Evolutionary conservation across 1,140 invertebrate genomes (phyloP).

Genomic region (Drosophila biarmipes): DNA sequence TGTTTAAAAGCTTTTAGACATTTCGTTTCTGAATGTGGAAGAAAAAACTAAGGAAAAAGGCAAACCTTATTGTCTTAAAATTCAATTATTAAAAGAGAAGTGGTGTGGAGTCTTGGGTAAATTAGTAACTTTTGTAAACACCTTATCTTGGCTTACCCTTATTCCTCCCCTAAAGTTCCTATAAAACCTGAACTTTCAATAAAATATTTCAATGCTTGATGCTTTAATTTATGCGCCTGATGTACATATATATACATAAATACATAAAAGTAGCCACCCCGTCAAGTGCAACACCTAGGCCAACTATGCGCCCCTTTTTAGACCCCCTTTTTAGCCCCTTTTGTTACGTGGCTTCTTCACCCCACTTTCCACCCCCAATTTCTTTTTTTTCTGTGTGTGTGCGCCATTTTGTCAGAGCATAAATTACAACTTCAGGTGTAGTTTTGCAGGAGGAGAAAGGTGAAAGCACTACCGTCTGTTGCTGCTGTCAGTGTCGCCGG

Average conservation of each 20-base stretch:
- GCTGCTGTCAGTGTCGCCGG: conserved; percentile 37
- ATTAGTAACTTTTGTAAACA: conserved; percentile 4
- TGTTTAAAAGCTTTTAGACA: neutral
- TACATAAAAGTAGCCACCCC: conserved; percentile 35
- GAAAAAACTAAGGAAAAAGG: too few relatives aligned
- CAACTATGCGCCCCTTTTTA: conserved; percentile 32
- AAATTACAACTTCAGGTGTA: conserved; percentile 80
- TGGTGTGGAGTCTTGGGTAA: neutral
- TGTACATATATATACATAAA: conserved; percentile 43
- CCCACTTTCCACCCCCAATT: conserved; percentile 20
- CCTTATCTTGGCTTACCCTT: conserved; percentile 9
- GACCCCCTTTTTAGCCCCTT: conserved; percentile 28
- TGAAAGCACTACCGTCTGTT: conserved; percentile 59
- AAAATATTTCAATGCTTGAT: conserved; percentile 50
- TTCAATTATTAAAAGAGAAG: too few relatives aligned
- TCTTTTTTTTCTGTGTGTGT: conserved; percentile 46
- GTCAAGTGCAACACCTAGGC: conserved; percentile 64
- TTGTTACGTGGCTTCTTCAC: conserved; percentile 57
- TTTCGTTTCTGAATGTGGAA: neutral
- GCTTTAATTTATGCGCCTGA: conserved; percentile 57
- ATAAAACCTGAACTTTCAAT: conserved; percentile 23
- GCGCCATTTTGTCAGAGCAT: conserved; percentile 77
- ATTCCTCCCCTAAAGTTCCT: conserved; percentile 2
- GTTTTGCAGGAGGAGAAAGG: conserved; percentile 20
- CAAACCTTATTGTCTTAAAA: neutral